Evolutionary conservation across 2,888 invertebrate species (phyloP).

Genomic region (Luperina testacea): DNA sequence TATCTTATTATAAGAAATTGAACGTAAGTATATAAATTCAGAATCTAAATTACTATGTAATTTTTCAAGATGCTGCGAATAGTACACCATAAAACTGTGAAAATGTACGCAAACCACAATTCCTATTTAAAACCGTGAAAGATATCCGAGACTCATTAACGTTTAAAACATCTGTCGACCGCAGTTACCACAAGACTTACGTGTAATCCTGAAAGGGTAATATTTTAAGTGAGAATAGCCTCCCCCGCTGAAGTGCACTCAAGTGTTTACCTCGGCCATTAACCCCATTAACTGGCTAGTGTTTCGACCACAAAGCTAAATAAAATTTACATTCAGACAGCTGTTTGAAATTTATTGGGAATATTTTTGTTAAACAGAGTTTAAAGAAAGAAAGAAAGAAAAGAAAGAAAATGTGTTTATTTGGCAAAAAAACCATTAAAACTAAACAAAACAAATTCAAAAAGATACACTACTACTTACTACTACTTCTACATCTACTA

Average conservation of each 20-base stretch:
- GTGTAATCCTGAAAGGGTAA: conserved; percentile 87
- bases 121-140: conserved; percentile 31
- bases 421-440: too few species aligned
- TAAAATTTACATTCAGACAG: conserved; percentile 55
- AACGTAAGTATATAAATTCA: too few species aligned
- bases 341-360: conserved; percentile 21
- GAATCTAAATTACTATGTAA: not conserved
- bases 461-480: too few species aligned
- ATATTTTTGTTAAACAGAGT: not conserved
- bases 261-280: conserved; percentile 83
- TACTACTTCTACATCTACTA: too few species aligned
- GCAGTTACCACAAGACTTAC: conserved; percentile 73
- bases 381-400: too few species aligned
- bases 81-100: not conserved
- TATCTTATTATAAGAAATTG: too few species aligned
- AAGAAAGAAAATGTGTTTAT: too few species aligned
- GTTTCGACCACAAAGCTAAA: conserved; percentile 62
- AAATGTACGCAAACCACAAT: conserved; percentile 2
- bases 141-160: conserved; percentile 61
- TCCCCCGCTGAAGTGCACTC: conserved; percentile 80
- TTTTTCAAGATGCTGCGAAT: not conserved
- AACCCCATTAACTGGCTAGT: conserved; percentile 78
- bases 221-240: conserved; percentile 85
- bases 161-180: conserved; percentile 74
- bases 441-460: too few species aligned